Evolutionary conservation across 2,113 vertebrate species (phyloP), one percentile per base, ranked within the genome.

Genomic region (Indicator indicator): DNA sequence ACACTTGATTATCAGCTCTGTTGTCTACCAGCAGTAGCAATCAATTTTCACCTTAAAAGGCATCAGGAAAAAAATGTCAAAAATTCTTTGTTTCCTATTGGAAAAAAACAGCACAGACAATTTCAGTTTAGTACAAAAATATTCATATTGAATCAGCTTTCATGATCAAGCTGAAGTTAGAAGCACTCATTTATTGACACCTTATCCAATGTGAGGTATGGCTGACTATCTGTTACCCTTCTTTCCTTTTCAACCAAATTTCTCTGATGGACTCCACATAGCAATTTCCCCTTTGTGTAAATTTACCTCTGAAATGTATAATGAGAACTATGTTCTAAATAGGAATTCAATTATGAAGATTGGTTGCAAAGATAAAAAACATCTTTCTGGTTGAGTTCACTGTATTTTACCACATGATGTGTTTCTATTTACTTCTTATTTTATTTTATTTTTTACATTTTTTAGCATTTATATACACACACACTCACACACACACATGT

Each of bases 401-500:
- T 38, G 33, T 36, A 24, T 70, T 73, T 86, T 83, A 8, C 9
- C 12, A 40, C 23, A 26, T 1, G 2, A 26, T 46, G 2, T 18
- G 79, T 85, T 58, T 8, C 2, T 69, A 7, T 79, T 59, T 79
- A 11, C 2, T 48, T 36, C n/a, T 26, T 18, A 48, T 48, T 19
- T 19, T 17, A 9, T 48, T 48, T 8, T 28, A n/a, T 4, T 60
- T 59, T 58, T 30, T 6, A 0, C 3, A 67, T 1, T 38, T 84
- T 4, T 64, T 54, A 16, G 0, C 2, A 48, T 56, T 60, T 5
- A 16, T 9, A 27, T 5, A 15, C 16, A 16, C 4, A 23, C 7
- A 30, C 6, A 16, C n/a, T n/a, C 4, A 14, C 2, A 36, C 1
- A n/a, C 4, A 19, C 1, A 52, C 1, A 19, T 1, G 42, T 5